A percentile compares a stretch with the other conserved stretches of the same genome.
Evolutionary conservation across 2,113 vertebrate genomes (phyloP).

Genomic region (Rattus norvegicus): DNA sequence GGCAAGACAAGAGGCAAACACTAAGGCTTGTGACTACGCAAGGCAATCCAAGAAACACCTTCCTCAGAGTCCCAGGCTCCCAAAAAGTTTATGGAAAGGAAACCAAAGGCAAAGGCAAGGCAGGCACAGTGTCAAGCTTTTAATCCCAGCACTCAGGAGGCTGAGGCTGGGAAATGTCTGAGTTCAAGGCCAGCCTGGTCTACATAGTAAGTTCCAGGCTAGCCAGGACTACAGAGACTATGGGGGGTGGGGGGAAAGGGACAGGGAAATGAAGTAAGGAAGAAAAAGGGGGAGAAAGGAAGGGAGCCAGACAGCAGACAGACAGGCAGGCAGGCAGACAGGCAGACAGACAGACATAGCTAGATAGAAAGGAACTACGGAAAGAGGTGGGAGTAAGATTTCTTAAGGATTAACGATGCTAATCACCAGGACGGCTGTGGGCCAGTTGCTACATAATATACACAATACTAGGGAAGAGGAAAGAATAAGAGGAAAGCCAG

Average conservation of each 20-base stretch:
- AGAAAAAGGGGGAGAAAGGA: background rate
- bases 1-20: background rate
- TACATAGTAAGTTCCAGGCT: background rate
- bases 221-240: background rate
- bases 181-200: background rate
- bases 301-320: background rate
- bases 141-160: background rate
- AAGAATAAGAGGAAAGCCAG: background rate
- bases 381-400: background rate
- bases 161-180: background rate
- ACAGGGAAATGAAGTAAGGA: background rate
- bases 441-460: background rate
- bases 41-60: background rate
- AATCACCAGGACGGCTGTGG: background rate
- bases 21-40: background rate
- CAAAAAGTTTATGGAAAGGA: background rate
- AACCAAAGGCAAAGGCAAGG: background rate
- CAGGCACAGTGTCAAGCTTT: background rate
- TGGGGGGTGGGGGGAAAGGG: background rate
- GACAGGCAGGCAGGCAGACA: too few relatives aligned
- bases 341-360: too few relatives aligned
- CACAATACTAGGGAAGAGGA: accelerated
- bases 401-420: background rate
- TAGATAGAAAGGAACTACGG: background rate
- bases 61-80: background rate